phyloP scores from a whole-genome alignment of 2,797 vertebrate genomes.

The Muraenolepis orangiensis region DNA sequence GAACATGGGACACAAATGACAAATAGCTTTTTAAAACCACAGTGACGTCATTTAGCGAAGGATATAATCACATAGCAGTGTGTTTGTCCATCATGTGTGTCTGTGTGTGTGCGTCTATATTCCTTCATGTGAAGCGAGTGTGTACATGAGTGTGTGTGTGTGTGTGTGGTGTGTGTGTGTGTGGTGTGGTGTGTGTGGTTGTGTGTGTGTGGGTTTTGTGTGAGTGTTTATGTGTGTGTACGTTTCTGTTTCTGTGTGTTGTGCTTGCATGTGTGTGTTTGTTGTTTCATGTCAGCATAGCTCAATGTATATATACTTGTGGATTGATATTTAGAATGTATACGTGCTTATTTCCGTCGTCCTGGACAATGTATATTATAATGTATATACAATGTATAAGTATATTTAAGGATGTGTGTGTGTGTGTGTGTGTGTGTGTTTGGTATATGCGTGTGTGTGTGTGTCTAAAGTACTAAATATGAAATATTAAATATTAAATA shows the following conservation, averaged over 20 bases:
- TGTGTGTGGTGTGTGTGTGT: neutral
- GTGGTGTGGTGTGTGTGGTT: neutral
- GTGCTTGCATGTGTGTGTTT: neutral
- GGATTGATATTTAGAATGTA: no score
- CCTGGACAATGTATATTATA: no score
- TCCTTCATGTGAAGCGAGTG: neutral
- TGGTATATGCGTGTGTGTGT: no score
- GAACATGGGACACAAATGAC: constrained; percentile 53
- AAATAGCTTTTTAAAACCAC: constrained; percentile 52
- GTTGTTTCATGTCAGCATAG: no score
- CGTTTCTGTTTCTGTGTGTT: constrained; percentile 9
- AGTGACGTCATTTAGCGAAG: constrained; percentile 44
- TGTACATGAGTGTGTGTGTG: constrained; percentile 10
- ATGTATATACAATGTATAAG: no score
- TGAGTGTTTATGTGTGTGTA: constrained; percentile 14
- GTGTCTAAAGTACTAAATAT: no score
- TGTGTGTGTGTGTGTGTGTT: no score
- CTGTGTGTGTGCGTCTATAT: constrained; percentile 1
- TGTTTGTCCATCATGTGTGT: constrained; percentile 7
- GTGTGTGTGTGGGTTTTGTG: neutral
- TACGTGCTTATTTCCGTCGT: no score
- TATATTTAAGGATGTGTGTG: no score
- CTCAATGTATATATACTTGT: no score
- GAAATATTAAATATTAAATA: no score
- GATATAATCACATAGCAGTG: neutral